A percentile compares a stretch with the other conserved stretches of the same genome.
These are phyloP conservation scores for Carcharodon carcharias DNA, from an alignment of 2,797 vertebrate genomes.

Conservation along the genomic window DNA sequence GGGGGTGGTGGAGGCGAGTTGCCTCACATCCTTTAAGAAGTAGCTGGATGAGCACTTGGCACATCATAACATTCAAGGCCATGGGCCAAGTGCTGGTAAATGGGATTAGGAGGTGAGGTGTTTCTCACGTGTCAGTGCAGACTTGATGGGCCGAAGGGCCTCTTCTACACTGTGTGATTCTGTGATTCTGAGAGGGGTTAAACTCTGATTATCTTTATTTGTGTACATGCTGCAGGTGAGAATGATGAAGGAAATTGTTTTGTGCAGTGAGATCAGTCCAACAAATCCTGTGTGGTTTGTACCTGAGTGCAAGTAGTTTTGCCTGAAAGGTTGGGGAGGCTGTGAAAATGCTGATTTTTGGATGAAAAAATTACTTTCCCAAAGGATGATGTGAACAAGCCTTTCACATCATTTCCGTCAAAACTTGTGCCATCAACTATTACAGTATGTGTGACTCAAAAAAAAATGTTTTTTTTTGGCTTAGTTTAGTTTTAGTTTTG, in stretches of 20 bases:
- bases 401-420: not conserved
- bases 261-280: not conserved
- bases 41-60: too few relatives aligned
- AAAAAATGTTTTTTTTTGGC: not conserved
- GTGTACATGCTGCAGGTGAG: not conserved
- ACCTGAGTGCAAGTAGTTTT: not conserved
- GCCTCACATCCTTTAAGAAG: too few relatives aligned
- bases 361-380: not conserved
- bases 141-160: too few relatives aligned
- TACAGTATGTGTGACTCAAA: not conserved
- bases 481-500: not conserved
- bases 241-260: not conserved
- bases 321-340: not conserved
- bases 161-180: too few relatives aligned
- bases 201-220: not conserved
- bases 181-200: too few relatives aligned
- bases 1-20: too few relatives aligned
- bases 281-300: not conserved
- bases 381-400: not conserved
- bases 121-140: too few relatives aligned
- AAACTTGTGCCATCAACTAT: not conserved
- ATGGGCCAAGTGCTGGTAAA: too few relatives aligned
- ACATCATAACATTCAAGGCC: too few relatives aligned
- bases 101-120: too few relatives aligned
- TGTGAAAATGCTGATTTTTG: not conserved